A percentile compares a stretch with the other conserved stretches of the same genome.
These are phyloP conservation scores for Hypothenemus hampei DNA, from an alignment of 1,140 invertebrate species.

Conservation along the genomic window DNA sequence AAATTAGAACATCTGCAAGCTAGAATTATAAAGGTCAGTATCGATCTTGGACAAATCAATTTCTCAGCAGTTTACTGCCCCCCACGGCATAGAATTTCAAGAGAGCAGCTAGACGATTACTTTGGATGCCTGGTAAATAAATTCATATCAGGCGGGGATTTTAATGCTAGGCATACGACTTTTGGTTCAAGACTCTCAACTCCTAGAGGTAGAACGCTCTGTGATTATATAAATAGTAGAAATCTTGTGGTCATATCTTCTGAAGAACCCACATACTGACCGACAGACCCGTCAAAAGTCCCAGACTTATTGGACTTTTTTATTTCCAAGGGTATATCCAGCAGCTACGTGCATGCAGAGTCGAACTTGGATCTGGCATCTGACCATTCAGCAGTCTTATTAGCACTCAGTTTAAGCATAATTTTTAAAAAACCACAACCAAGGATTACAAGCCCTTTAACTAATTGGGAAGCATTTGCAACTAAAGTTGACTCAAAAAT, in stretches of 20 bases:
- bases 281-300: constrained; percentile 39
- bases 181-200: constrained; percentile 44
- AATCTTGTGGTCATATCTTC: constrained; percentile 39
- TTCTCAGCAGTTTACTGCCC: constrained; percentile 42
- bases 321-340: constrained; percentile 4
- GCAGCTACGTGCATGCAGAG: neutral
- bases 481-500: neutral
- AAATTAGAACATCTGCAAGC: constrained; percentile 26
- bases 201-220: constrained; percentile 38
- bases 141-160: constrained; percentile 45
- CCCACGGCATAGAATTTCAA: constrained; percentile 31
- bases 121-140: constrained; percentile 38
- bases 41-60: constrained; percentile 14
- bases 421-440: neutral
- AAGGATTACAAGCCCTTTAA: neutral
- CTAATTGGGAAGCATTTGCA: neutral
- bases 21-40: constrained; percentile 9
- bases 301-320: constrained; percentile 32
- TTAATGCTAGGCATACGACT: constrained; percentile 44
- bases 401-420: neutral
- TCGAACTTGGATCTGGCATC: neutral
- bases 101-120: constrained; percentile 13
- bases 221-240: constrained; percentile 28
- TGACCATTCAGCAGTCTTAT: neutral
- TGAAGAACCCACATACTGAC: constrained; percentile 46